A percentile compares a stretch with the other conserved stretches of the same genome.
Evolutionary conservation across 2,113 vertebrate species (phyloP).

Genomic region (Hystrix cristata): DNA sequence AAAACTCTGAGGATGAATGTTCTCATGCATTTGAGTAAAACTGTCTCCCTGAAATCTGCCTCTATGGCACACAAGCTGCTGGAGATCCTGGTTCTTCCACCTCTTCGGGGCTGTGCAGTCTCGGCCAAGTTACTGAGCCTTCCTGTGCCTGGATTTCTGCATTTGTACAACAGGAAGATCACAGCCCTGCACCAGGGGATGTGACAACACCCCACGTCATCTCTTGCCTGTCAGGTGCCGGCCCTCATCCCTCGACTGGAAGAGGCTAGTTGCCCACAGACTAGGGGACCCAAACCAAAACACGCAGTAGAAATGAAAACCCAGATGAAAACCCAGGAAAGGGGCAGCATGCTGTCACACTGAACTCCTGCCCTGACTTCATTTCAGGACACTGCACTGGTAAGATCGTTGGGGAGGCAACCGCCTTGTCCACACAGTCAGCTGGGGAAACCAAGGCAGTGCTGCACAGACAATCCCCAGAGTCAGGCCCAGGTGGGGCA

Average conservation of each 20-base stretch:
- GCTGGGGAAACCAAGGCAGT: not conserved
- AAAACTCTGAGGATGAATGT: not conserved
- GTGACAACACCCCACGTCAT: accelerated
- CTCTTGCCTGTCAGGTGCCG: not conserved
- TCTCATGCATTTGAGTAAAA: not conserved
- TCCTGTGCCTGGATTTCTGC: not conserved
- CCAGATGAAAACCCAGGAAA: not conserved
- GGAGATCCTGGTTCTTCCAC: not conserved
- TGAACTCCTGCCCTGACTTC: not conserved
- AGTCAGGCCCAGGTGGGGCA: not conserved
- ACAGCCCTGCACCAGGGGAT: not conserved
- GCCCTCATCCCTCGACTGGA: not conserved
- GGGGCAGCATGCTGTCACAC: not conserved
- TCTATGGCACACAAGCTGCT: accelerated
- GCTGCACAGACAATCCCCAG: no score
- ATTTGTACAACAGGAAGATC: not conserved
- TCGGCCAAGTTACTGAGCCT: not conserved
- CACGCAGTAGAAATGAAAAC: not conserved
- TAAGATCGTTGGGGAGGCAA: not conserved
- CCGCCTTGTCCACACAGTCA: not conserved
- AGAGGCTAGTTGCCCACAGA: not conserved
- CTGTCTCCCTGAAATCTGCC: not conserved
- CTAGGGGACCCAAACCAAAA: not conserved
- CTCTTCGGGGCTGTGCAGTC: not conserved
- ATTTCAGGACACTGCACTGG: accelerated